A percentile compares a stretch with the other conserved stretches of the same genome.
Conservation (phyloP, 1,140 invertebrate genomes). For the Caenorhabditis brenneri region DNA sequence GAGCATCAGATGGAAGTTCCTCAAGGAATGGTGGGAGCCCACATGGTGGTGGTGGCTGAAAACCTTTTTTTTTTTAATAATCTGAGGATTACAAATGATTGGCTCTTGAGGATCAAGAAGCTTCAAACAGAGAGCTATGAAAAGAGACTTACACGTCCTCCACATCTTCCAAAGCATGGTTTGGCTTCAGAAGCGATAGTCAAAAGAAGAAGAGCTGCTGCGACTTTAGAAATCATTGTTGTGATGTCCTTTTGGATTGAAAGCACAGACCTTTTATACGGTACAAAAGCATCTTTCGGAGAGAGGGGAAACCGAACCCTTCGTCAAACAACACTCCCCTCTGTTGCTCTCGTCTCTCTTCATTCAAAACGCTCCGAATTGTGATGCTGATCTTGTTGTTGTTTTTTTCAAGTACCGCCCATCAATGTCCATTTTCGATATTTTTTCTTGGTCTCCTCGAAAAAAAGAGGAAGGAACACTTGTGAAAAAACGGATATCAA, state of each 20-base stretch:
- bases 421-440: background rate
- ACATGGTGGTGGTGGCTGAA: slow-evolving; percentile 46
- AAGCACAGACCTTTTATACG: background rate
- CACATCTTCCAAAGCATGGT: slow-evolving; percentile 29
- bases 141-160: background rate
- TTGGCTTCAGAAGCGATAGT: background rate
- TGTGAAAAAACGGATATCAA: background rate
- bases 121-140: background rate
- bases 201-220: slow-evolving; percentile 10
- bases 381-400: slow-evolving; percentile 37
- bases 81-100: too few species aligned
- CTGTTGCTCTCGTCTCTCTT: too few species aligned
- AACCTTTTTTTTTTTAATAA: too few species aligned
- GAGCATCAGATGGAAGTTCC: slow-evolving; percentile 45
- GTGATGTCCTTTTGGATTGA: background rate
- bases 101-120: too few species aligned
- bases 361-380: background rate
- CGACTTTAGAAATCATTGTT: slow-evolving; percentile 23
- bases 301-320: slow-evolving; percentile 40
- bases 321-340: slow-evolving; percentile 19
- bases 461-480: background rate
- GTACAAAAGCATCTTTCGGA: background rate
- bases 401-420: background rate
- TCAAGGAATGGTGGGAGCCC: slow-evolving; percentile 47
- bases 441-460: background rate